Evolutionary conservation across 2,797 vertebrate genomes (phyloP).

Genomic region (Oreortyx pictus): DNA sequence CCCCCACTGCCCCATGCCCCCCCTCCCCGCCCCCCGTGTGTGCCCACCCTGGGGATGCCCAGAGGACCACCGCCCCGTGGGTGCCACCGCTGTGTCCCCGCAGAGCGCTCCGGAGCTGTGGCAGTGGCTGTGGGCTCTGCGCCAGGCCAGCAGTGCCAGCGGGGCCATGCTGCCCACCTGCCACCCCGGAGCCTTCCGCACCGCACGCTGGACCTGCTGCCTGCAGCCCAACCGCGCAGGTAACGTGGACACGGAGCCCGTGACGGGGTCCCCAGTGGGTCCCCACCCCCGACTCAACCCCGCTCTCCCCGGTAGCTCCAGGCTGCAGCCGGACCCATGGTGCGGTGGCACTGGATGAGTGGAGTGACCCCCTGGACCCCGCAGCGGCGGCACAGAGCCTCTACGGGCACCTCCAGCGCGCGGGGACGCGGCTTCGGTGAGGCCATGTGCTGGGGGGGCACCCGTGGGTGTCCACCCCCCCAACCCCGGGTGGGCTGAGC

Average conservation of each 20-base stretch:
- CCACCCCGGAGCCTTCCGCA: conserved; percentile 87
- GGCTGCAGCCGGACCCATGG: conserved; percentile 93
- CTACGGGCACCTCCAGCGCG: conserved; percentile 87
- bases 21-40: not conserved
- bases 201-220: conserved; percentile 92
- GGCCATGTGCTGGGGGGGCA: accelerated
- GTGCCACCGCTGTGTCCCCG: not conserved
- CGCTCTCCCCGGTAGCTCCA: conserved; percentile 50
- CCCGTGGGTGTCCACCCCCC: not conserved
- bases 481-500: not conserved
- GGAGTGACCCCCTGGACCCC: conserved; percentile 90
- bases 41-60: not conserved
- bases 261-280: not conserved
- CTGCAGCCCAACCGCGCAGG: conserved; percentile 84
- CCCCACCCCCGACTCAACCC: not conserved
- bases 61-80: no score
- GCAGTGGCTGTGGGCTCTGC: conserved; percentile 92
- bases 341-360: conserved; percentile 88
- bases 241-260: conserved; percentile 21
- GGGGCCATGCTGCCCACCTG: conserved; percentile 85
- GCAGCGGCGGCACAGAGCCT: conserved; percentile 89
- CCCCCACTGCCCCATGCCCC: accelerated
- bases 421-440: not conserved
- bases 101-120: conserved; percentile 92
- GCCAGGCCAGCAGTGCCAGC: conserved; percentile 89